These are phyloP conservation scores for Orientallactaga sibirica DNA, from an alignment of 2,797 vertebrate species.

Conservation along the genomic window DNA sequence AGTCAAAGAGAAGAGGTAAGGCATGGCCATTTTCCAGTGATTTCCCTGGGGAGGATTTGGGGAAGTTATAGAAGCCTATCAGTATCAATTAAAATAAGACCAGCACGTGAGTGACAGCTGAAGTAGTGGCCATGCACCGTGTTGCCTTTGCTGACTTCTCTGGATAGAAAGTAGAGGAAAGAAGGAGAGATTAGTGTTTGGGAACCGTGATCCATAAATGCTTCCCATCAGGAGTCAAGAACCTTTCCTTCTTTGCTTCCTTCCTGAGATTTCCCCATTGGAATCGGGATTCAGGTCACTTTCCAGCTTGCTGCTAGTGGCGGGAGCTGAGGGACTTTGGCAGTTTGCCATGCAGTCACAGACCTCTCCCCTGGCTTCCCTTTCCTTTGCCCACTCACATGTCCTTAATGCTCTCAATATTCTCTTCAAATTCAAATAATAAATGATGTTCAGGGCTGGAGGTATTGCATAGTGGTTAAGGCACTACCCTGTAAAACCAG, in stretches of 20 bases:
- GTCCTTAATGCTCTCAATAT: not conserved
- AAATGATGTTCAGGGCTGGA: no score
- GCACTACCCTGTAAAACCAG: no score
- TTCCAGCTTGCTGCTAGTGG: not conserved
- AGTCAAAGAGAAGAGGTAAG: not conserved
- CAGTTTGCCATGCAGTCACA: not conserved
- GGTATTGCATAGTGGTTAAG: no score
- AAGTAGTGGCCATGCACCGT: not conserved
- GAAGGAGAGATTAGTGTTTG: slow-evolving; percentile 1
- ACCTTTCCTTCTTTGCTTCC: not conserved
- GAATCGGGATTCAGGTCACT: not conserved
- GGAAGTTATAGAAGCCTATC: not conserved
- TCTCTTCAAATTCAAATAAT: not conserved
- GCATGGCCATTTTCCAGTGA: not conserved
- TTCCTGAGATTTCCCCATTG: not conserved
- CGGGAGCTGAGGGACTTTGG: not conserved
- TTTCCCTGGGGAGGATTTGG: not conserved
- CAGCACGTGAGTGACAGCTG: not conserved
- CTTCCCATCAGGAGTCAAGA: not conserved
- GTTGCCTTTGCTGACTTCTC: slow-evolving; percentile 22
- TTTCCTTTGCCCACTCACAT: not conserved
- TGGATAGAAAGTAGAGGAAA: not conserved
- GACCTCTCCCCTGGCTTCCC: not conserved
- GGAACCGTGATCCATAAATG: not conserved
- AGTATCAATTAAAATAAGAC: slow-evolving; percentile 20